Evolutionary conservation across 2,113 vertebrate genomes (phyloP).

Genomic region (Melanocharis versteri): DNA sequence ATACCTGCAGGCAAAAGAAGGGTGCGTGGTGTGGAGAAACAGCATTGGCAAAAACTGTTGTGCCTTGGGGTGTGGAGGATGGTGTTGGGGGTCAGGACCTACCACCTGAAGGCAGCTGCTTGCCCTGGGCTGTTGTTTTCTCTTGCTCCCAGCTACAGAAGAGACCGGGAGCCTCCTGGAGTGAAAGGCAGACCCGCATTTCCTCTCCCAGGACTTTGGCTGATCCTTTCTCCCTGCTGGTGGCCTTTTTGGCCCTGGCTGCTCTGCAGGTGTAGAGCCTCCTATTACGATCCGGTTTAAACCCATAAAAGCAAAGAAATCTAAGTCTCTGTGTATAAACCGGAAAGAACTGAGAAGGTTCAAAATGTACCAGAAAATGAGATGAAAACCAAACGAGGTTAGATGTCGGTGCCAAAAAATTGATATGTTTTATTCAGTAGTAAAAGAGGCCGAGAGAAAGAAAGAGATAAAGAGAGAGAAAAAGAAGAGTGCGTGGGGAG

Average conservation of each 20-base stretch:
- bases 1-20: not conserved
- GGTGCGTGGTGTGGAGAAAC: accelerated
- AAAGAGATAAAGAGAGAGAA: no score
- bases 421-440: no score
- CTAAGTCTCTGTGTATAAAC: no score
- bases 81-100: not conserved
- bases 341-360: no score
- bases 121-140: not conserved
- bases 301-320: no score
- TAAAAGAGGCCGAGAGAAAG: no score
- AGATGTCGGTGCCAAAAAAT: no score
- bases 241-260: not conserved
- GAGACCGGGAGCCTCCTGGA: accelerated
- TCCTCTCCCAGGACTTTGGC: not conserved
- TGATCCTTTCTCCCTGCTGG: not conserved
- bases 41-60: not conserved
- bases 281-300: no score
- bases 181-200: accelerated
- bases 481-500: no score
- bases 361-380: no score
- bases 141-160: not conserved
- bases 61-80: not conserved
- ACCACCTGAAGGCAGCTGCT: not conserved
- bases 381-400: no score
- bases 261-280: not conserved